Base-by-base conservation (phyloP, 2,888 invertebrate genomes). In the Rhamphomyia laevipes region DNA sequence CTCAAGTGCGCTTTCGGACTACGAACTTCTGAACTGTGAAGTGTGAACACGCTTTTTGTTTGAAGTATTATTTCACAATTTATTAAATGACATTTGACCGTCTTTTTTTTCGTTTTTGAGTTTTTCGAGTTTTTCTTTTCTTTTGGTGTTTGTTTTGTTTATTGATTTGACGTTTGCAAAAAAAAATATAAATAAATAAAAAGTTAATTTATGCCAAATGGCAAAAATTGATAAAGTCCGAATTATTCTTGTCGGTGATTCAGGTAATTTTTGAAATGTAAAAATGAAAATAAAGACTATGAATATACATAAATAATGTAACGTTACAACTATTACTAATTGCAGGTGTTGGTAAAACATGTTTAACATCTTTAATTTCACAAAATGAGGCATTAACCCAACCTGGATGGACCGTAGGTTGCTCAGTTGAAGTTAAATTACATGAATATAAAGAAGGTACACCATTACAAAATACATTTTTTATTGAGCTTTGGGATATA, bases 401-500 rank as follows among this genome's bases (percentile, higher is more conserved):
- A 52, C 92, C 94, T 1, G 84, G 90, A 48, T 96, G 94, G 90
- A 97, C 97, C 0, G 86, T 97, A 38, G 97, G 97, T 2, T 94
- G 94, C 67, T 86, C 91, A 2, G 86, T 95, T 2, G 95, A 97
- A 74, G 92, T 95, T 1, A 93, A 93, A 74, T 73, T 96, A 45
- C 95, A 96, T 64, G 89, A 92, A 65, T 96, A 85, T 66, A 90
- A 89, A 66, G 94, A 94, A 71, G 94, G 94, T 2, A 94, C 93
- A 0, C 86, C 89, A 17, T 82, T 84, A 51, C 94, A 96, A 66
- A 85, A 84, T 59, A 84, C 88, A 6, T 94, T 84, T 67, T 95
- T 94, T 67, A 77, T 97, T 21, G 97, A 99, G 72, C 75, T 97
- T 31, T 99, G 96, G 88, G 99, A 99, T 67, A 82, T 99, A 47